These are phyloP conservation scores for Acipenser ruthenus DNA, from an alignment of 2,797 vertebrate species.

Conservation along the genomic window DNA sequence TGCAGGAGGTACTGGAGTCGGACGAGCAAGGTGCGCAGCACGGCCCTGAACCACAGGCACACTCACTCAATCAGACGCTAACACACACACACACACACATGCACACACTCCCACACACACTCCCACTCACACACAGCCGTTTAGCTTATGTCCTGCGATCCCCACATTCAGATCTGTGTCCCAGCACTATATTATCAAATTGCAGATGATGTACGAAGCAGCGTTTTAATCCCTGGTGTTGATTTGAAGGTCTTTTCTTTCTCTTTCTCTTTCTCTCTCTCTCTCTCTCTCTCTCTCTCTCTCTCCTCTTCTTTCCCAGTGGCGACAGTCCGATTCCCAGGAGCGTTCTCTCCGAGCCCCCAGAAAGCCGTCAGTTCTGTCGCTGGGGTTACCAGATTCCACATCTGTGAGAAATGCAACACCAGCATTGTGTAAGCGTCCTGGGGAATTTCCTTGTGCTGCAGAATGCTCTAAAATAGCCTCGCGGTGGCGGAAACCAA, in stretches of 20 bases:
- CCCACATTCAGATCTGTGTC: too few species aligned
- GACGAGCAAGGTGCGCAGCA: slow-evolving; percentile 69
- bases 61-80: too few species aligned
- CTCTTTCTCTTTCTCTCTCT: slow-evolving; percentile 18
- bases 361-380: slow-evolving; percentile 45
- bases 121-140: too few species aligned
- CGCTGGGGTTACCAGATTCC: slow-evolving; percentile 56
- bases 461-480: too few species aligned
- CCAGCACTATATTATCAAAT: too few species aligned
- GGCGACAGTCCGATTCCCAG: slow-evolving; percentile 61
- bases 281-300: slow-evolving; percentile 20
- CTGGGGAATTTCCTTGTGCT: not conserved
- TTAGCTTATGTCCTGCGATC: too few species aligned
- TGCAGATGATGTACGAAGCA: too few species aligned
- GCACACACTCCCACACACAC: too few species aligned
- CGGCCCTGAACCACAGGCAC: not conserved
- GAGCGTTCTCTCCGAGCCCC: slow-evolving; percentile 63
- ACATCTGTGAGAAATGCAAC: slow-evolving; percentile 80
- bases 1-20: slow-evolving; percentile 84
- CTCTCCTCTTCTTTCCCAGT: slow-evolving; percentile 44
- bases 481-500: too few species aligned
- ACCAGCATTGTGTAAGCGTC: slow-evolving; percentile 74
- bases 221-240: not conserved
- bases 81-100: too few species aligned
- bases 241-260: not conserved